Conservation (phyloP, 2,113 vertebrate species). For the Ceuthmochares aereus region DNA sequence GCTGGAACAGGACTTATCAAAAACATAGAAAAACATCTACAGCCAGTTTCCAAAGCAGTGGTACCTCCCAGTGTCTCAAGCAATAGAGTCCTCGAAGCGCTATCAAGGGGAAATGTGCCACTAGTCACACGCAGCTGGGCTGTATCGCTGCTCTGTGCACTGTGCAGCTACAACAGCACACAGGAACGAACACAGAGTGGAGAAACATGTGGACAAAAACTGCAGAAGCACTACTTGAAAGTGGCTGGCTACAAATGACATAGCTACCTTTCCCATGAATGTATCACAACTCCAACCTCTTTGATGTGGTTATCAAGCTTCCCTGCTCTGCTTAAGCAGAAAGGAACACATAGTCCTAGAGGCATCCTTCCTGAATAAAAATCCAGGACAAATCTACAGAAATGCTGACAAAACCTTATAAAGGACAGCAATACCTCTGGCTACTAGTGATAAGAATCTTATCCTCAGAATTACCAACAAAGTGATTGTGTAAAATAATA, state of each 20-base stretch:
- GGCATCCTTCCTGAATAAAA: neutral
- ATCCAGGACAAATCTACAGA: neutral
- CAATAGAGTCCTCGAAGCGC: neutral
- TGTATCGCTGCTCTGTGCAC: neutral
- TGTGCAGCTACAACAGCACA: neutral
- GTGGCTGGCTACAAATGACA: neutral
- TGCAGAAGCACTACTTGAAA: neutral
- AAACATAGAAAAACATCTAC: neutral
- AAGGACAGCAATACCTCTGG: neutral
- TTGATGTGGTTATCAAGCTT: neutral
- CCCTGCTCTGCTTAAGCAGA: neutral
- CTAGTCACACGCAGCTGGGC: neutral
- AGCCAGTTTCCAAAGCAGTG: neutral
- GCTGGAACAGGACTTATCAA: neutral
- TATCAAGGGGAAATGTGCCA: neutral
- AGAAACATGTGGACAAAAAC: neutral
- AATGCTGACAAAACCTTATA: neutral
- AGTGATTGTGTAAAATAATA: neutral
- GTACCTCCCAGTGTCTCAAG: neutral
- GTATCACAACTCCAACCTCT: neutral
- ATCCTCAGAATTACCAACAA: neutral
- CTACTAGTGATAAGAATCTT: neutral
- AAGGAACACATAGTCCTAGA: neutral
- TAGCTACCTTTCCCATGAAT: neutral
- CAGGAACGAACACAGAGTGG: neutral